phyloP scores from a whole-genome alignment of 1,140 invertebrate genomes.

The Aphidius ervi region DNA sequence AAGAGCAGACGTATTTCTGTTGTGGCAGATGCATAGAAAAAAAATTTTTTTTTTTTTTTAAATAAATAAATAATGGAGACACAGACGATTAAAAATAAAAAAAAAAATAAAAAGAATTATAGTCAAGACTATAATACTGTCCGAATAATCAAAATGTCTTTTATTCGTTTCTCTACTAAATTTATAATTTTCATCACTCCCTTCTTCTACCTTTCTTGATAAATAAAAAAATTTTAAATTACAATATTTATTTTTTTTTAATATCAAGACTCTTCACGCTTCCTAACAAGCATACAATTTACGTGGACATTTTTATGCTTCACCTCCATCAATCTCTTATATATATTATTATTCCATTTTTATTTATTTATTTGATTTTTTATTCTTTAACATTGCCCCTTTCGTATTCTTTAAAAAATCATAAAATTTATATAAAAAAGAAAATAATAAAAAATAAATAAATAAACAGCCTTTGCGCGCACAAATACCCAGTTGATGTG shows the following conservation, averaged over 20 bases:
- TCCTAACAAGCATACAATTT: slow-evolving; percentile 40
- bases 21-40: slow-evolving; percentile 23
- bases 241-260: slow-evolving; percentile 9
- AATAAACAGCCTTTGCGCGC: neutral
- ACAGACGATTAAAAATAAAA: too few species aligned
- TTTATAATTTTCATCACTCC: neutral
- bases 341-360: neutral
- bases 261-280: slow-evolving; percentile 25
- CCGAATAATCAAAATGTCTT: too few species aligned
- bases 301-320: slow-evolving; percentile 39
- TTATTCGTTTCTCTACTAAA: neutral
- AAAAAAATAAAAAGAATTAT: too few species aligned
- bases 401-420: slow-evolving; percentile 18
- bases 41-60: slow-evolving; percentile 3
- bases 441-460: neutral
- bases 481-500: slow-evolving; percentile 28
- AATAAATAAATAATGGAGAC: too few species aligned
- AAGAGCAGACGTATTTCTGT: slow-evolving; percentile 34
- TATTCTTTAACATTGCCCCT: neutral
- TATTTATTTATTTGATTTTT: neutral
- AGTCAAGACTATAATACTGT: too few species aligned
- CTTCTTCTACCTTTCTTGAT: slow-evolving; percentile 1
- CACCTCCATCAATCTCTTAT: slow-evolving; percentile 33
- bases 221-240: neutral
- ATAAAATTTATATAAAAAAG: slow-evolving; percentile 14